Evolutionary conservation across 2,888 invertebrate species (phyloP), one percentile per base, ranked within the genome.

Genomic region (Brenthis hecate): DNA sequence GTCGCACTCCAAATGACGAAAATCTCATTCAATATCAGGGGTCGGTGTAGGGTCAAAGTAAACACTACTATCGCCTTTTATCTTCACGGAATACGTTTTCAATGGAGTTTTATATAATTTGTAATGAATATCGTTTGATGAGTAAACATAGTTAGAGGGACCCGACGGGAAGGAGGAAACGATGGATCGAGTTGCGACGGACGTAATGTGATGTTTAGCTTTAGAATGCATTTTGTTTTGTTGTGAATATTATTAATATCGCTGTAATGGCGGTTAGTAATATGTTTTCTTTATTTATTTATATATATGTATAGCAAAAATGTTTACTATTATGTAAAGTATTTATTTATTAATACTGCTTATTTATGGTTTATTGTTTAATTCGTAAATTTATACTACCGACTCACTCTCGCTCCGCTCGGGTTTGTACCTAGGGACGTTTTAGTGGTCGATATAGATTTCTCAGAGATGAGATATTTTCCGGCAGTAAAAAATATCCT

Each of bases 1-100:
- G 80, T 78, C 72, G 80, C 79, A 80, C 79, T 78, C 77, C 78
- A 83, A 90, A 87, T 91, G 88, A 89, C 81, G 77, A 79, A 80
- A 84, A 80, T 78, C 80, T 78, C 77, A 75, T 76, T 76, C 73
- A 69, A 79, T 87, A 89, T 72, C 76, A 57, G 66, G 74, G 76
- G 76, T 75, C 76, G 74, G 58, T 48, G 61, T 72, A 79, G 84
- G 91, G 88, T 90, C 88, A 85, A 78, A 81, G 86, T 88, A 85
- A 88, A 88, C 81, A 85, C 75, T 83, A 82, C 87, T 89, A 90
- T 88, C 89, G 72, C 75, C 79, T 80, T 81, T 87, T 90, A 89
- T 87, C 85, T 76, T 74, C 79, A 82, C 77, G 74, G 79, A 76
- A 76, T 76, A 72, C 65, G 57, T 50, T 60, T 56, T 54, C 60